Evolutionary conservation across 1,140 invertebrate genomes (phyloP).

Genomic region (Epicauta chinensis): DNA sequence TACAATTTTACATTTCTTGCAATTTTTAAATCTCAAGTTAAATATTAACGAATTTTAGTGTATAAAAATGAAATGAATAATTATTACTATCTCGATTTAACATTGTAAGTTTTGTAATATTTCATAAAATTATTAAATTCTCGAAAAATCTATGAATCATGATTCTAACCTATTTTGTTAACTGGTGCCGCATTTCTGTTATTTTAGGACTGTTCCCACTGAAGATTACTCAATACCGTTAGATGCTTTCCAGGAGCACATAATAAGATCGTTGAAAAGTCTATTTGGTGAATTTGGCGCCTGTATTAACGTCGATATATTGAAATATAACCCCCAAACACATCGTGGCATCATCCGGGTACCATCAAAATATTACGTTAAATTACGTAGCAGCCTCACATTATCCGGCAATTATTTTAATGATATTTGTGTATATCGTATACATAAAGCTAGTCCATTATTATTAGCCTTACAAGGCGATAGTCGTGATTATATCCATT

Average conservation of each 20-base stretch:
- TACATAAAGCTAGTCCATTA: constrained; percentile 49
- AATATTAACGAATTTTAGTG: no score
- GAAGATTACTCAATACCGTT: constrained; percentile 40
- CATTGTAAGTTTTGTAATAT: constrained; percentile 41
- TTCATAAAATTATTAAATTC: not conserved
- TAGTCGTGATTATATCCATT: constrained; percentile 39
- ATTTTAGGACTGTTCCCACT: constrained; percentile 47
- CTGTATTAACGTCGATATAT: constrained; percentile 48
- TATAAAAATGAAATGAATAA: constrained; percentile 19
- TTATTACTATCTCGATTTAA: constrained; percentile 37
- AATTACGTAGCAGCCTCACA: constrained; percentile 51
- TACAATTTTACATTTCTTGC: no score
- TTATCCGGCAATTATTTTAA: constrained; percentile 50
- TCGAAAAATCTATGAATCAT: no score
- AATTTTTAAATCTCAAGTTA: no score
- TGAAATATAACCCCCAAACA: constrained; percentile 49
- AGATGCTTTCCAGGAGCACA: constrained; percentile 38
- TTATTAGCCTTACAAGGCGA: constrained; percentile 39
- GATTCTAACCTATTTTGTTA: not conserved
- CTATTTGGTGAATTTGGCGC: constrained; percentile 56
- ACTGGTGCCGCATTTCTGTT: constrained; percentile 12
- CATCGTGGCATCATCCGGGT: constrained; percentile 52
- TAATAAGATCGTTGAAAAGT: constrained; percentile 23
- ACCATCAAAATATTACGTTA: constrained; percentile 47
- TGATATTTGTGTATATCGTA: constrained; percentile 47